Percentiles rank a stretch among this genome's conserved stretches.
Evolutionary conservation across 2,113 vertebrate species (phyloP).

Genomic region (Oncorhynchus nerka): DNA sequence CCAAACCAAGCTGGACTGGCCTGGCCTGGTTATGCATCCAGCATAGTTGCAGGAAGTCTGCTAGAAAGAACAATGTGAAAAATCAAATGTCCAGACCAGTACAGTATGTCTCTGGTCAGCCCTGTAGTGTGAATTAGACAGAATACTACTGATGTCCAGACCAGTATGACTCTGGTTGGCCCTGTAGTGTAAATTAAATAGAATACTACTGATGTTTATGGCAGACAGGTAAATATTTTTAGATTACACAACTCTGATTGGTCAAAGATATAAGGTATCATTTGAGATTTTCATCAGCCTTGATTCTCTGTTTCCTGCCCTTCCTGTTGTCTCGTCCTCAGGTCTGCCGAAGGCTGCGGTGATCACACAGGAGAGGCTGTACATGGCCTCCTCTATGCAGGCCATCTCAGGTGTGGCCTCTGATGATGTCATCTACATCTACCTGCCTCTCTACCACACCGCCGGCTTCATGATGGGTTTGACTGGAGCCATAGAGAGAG

Average conservation of each 20-base stretch:
- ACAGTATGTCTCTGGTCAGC: no score
- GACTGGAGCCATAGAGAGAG: constrained; percentile 72
- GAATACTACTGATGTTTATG: neutral
- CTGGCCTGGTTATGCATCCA: neutral
- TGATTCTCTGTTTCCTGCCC: neutral
- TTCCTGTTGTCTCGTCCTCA: constrained; percentile 23
- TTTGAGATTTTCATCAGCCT: neutral
- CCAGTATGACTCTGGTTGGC: neutral
- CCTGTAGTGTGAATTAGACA: no score
- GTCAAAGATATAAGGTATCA: neutral
- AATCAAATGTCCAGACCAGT: no score
- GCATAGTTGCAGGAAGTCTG: neutral
- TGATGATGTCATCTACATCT: constrained; percentile 68
- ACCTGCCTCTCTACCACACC: constrained; percentile 78
- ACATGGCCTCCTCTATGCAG: constrained; percentile 36
- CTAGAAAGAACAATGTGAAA: neutral
- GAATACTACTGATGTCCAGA: no score
- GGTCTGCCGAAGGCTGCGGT: constrained; percentile 77
- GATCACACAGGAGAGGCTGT: constrained; percentile 60
- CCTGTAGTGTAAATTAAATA: neutral
- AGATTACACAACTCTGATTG: neutral
- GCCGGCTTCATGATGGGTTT: constrained; percentile 78
- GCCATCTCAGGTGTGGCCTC: constrained; percentile 42
- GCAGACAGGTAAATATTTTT: neutral
- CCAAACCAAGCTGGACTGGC: no score